Conservation (phyloP, 2,113 vertebrate species). For the Entomyzon cyanotis region DNA sequence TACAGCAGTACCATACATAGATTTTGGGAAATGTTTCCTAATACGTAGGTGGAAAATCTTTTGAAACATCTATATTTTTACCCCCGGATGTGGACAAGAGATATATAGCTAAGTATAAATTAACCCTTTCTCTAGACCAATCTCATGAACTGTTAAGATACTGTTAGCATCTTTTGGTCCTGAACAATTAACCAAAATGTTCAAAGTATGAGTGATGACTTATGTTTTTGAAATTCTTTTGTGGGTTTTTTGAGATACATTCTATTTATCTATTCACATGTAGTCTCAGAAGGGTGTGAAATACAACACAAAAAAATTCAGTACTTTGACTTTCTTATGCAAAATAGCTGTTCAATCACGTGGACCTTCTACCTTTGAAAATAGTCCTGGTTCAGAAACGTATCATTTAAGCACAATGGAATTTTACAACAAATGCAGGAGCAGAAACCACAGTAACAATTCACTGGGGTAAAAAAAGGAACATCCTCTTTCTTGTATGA, state of each 20-base stretch:
- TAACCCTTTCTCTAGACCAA: neutral
- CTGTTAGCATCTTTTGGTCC: neutral
- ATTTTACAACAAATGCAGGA: neutral
- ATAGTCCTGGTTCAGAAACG: neutral
- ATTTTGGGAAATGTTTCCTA: neutral
- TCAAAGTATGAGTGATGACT: neutral
- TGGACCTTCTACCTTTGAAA: neutral
- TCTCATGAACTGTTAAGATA: neutral
- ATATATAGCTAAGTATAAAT: neutral
- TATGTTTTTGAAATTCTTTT: neutral
- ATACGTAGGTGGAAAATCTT: neutral
- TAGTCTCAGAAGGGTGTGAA: neutral
- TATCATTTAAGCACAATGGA: neutral
- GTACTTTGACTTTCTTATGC: neutral
- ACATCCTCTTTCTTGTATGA: neutral
- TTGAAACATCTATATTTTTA: neutral
- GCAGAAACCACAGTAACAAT: neutral
- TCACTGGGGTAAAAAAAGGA: neutral
- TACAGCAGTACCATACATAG: neutral
- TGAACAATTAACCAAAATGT: neutral
- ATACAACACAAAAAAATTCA: accelerated
- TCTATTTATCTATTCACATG: neutral
- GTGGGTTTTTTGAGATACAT: neutral
- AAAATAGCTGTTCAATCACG: neutral
- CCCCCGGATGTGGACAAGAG: neutral